Conservation (phyloP, 2,888 invertebrate species). For the Cacoxenus indagator region DNA sequence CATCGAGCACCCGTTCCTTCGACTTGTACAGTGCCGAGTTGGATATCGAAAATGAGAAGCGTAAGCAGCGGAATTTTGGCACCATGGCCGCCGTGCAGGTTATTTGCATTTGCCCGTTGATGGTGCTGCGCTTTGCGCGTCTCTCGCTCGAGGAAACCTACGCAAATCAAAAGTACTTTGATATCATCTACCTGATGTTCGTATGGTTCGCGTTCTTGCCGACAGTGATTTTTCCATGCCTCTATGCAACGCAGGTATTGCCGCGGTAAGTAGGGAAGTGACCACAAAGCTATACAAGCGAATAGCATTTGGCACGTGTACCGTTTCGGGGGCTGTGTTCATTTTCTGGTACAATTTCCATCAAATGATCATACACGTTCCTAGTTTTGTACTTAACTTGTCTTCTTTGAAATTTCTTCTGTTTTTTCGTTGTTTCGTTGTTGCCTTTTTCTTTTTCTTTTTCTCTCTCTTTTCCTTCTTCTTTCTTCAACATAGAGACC, state of each 20-base stretch:
- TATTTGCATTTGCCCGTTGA: conserved; percentile 78
- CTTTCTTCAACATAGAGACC: conserved; percentile 66
- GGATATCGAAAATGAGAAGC: conserved; percentile 75
- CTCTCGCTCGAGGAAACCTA: conserved; percentile 79
- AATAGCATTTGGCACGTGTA: not conserved
- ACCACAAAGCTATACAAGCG: not conserved
- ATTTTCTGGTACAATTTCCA: not conserved
- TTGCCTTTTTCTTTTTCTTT: not conserved
- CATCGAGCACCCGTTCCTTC: conserved; percentile 63
- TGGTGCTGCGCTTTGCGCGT: conserved; percentile 76
- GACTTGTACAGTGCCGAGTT: conserved; percentile 74
- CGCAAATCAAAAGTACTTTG: conserved; percentile 78
- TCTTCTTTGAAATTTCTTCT: not conserved
- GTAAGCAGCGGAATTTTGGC: conserved; percentile 78
- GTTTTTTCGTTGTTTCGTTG: not conserved
- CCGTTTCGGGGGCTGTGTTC: not conserved
- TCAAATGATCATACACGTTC: not conserved
- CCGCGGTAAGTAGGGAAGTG: conserved; percentile 72
- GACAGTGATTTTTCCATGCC: conserved; percentile 76
- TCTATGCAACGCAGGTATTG: conserved; percentile 78
- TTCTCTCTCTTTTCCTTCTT: not conserved
- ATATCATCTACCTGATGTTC: conserved; percentile 78
- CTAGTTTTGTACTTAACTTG: not conserved
- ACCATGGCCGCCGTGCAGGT: conserved; percentile 78
- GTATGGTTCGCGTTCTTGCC: conserved; percentile 81